Base-by-base conservation (phyloP, 1,140 invertebrate genomes). In the Scaptomyza hsui region DNA sequence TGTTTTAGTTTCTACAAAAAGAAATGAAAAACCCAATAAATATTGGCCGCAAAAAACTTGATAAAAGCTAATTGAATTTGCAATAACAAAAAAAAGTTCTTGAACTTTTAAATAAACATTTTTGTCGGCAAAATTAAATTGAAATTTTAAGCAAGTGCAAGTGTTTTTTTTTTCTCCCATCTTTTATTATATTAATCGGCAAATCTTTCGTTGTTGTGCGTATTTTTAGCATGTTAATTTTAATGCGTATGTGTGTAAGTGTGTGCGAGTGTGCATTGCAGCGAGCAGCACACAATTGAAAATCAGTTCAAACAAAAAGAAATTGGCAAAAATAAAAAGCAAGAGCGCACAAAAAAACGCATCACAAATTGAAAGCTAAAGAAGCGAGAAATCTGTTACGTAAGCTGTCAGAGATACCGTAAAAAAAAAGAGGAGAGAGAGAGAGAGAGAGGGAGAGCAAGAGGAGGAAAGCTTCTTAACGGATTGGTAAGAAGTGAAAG, bases 101-200 rank as follows among this genome's bases (percentile, higher is more conserved):
- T 7, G 13, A 45, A 21, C 24, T 47, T 13, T 10, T 13, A 10
- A 3, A 19, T 15, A 56, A 44, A 21, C 32, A 48, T 26, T 49
- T 65, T 26, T 37, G 29, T n/a, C 18, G 13, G 26, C 32, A 37
- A 44, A 60, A 52, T 68, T 12, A 9, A 64, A 48, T 41, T 41
- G 19, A 59, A 44, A 32, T 59, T 59, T 32, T 10, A 41, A 39
- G 24, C 67, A 63, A 70, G 67, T 64, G 51, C 51, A 70, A 48
- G 32, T 32, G 52, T 26, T 2, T 15, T 47, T 44, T 4, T 9
- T 18, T 44, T 59, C 1, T 65, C 24, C 44, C 45, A 63, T 51
- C 49, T 70, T 63, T 64, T 60, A 64, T 44, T 60, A 32, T 37
- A 37, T 37, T 37, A 37, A 4, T 42, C 21, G 35, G 37, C 37